phyloP scores from a whole-genome alignment of 2,797 vertebrate species.

The Apogon hyalosoma region DNA sequence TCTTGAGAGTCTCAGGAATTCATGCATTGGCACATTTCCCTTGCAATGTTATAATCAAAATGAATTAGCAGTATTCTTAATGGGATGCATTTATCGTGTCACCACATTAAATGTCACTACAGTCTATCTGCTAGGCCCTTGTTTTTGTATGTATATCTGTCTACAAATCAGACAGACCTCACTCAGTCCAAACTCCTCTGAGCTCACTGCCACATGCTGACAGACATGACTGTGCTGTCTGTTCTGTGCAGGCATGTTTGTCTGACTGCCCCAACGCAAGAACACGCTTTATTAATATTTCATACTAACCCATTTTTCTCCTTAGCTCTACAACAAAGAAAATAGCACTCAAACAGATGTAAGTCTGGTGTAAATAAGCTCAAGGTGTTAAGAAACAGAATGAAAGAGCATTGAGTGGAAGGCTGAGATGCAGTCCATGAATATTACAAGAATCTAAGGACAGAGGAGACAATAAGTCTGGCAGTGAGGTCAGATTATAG shows the following conservation, averaged over 20 bases:
- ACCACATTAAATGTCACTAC: slow-evolving; percentile 36
- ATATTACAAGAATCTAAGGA: slow-evolving; percentile 37
- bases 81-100: slow-evolving; percentile 23
- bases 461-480: slow-evolving; percentile 19
- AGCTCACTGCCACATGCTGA: slow-evolving; percentile 40
- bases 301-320: slow-evolving; percentile 59
- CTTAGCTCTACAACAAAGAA: slow-evolving; percentile 36
- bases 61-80: slow-evolving; percentile 37
- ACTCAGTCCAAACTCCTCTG: slow-evolving; percentile 19
- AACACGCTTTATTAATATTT: slow-evolving; percentile 73
- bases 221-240: slow-evolving; percentile 12
- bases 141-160: slow-evolving; percentile 42
- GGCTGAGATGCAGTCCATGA: slow-evolving; percentile 16
- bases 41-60: slow-evolving; percentile 20
- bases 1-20: slow-evolving; percentile 8
- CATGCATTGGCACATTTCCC: slow-evolving; percentile 23
- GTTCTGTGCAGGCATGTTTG: slow-evolving; percentile 52
- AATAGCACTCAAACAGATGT: slow-evolving; percentile 58
- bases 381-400: slow-evolving; percentile 20
- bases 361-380: slow-evolving; percentile 40
- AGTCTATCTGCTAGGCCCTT: slow-evolving; percentile 10
- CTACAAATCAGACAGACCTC: slow-evolving; percentile 31
- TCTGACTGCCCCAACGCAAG: slow-evolving; percentile 34
- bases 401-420: slow-evolving; percentile 34
- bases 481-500: slow-evolving; percentile 22